Evolutionary conservation across 2,113 vertebrate genomes (phyloP), one percentile per base, ranked within the genome.

Genomic region (Centropus unirufus): DNA sequence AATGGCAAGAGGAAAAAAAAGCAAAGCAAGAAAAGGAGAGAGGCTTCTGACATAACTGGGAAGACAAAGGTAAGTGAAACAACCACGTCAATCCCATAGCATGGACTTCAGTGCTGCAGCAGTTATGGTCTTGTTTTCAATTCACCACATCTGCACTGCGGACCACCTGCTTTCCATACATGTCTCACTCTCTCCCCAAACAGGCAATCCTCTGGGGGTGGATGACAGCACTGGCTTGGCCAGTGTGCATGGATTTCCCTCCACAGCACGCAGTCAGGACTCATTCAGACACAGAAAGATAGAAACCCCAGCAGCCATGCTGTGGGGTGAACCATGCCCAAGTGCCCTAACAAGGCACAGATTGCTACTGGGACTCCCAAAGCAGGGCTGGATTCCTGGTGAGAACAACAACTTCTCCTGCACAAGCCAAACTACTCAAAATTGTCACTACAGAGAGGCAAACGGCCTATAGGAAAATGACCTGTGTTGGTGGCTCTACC

Each of bases 1-100:
- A 83, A 88, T 40, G 78, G 21, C 59, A 80, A 58, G 10, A 68
- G 30, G n/a, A 57, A 89, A 84, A 57, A 89, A 84, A 81, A 59
- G 44, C 6, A 68, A 78, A 73, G 34, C 5, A 58, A 39, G 67
- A 76, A 55, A 49, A 77, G 4, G 18, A 44, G 20, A 30, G 8
- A 34, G 8, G 32, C 8, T 95, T 85, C 52, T 78, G 72, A 83
- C 57, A 74, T 40, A 86, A 80, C 30, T 44, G 27, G 16, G 9
- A 61, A 92, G 88, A 62, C 9, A 9, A 76, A 80, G 27, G 23
- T 58, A 62, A 55, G 12, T 72, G 51, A 88, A 85, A 39, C 20
- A 85, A 73, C n/a, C 8, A 15, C 5, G 8, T 9, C 23, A 21
- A 10, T 17, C 57, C 19, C 19, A 66, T 1, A 55, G 63, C 34